Conservation (phyloP, 2,888 invertebrate species). For the Acanthosepion lycidas region DNA sequence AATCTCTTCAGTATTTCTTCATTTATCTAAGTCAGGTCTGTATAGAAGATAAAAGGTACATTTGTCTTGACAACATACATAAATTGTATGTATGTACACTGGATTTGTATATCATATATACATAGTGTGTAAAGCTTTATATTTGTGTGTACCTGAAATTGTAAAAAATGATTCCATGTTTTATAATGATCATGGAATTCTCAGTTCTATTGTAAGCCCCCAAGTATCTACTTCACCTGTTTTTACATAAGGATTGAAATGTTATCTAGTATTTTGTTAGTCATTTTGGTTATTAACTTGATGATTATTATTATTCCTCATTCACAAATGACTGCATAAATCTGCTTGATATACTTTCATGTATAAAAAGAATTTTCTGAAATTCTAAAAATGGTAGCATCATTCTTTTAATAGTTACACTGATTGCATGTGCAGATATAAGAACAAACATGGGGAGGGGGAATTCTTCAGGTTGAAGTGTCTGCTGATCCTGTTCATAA, state of each 20-base stretch:
- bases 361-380: neutral
- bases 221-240: neutral
- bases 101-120: too few species aligned
- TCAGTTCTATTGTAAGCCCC: neutral
- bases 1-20: too few species aligned
- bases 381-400: neutral
- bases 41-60: too few species aligned
- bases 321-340: neutral
- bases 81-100: too few species aligned
- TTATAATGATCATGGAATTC: too few species aligned
- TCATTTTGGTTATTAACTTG: conserved; percentile 1
- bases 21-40: too few species aligned
- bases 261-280: neutral
- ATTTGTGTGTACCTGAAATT: too few species aligned
- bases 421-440: neutral
- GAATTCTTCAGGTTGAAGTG: neutral
- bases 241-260: neutral
- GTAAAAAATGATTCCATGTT: too few species aligned
- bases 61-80: too few species aligned
- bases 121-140: too few species aligned
- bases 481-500: neutral
- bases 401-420: too few species aligned
- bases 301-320: neutral
- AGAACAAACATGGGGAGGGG: neutral
- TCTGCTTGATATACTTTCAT: neutral